A percentile compares a stretch with the other conserved stretches of the same genome.
Conservation (phyloP, 2,113 vertebrate species). For the Cyprinodon variegatus region DNA sequence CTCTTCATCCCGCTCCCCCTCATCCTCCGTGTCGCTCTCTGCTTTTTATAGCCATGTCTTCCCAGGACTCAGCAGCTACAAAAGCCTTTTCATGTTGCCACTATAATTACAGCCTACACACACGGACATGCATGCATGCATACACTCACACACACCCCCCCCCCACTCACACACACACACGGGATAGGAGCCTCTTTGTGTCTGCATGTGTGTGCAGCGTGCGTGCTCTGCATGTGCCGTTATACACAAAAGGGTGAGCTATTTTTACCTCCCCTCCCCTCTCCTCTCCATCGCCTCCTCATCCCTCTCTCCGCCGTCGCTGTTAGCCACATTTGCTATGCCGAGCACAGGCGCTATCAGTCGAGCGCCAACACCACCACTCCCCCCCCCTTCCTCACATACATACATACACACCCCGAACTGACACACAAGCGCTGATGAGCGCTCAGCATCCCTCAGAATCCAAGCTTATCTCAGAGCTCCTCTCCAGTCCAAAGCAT, state of each 20-base stretch:
- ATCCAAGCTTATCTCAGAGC: conserved; percentile 29
- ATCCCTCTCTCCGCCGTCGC: conserved; percentile 63
- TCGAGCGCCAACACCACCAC: conserved; percentile 65
- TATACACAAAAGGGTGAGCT: conserved; percentile 77
- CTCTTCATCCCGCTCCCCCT: conserved; percentile 13
- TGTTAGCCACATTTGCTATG: conserved; percentile 79
- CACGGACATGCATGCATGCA: conserved; percentile 26
- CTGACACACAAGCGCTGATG: conserved; percentile 16
- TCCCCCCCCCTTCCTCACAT: neutral
- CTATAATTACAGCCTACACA: conserved; percentile 79
- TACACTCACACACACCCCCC: neutral
- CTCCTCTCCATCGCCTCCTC: conserved; percentile 10
- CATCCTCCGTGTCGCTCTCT: conserved; percentile 58
- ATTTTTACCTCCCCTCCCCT: conserved; percentile 72
- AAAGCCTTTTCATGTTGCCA: conserved; percentile 80
- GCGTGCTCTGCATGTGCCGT: conserved; percentile 61
- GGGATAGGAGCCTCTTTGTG: conserved; percentile 58
- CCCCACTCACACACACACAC: neutral
- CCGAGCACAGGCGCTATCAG: conserved; percentile 75
- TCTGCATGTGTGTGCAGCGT: conserved; percentile 47
- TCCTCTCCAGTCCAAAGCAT: conserved; percentile 9
- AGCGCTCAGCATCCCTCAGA: conserved; percentile 29
- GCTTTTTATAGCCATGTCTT: conserved; percentile 81
- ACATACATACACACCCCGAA: conserved; percentile 17
- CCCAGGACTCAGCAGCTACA: conserved; percentile 77